Percentiles rank a stretch among this genome's conserved stretches.
These are phyloP conservation scores for Manduca sexta DNA, from an alignment of 1,140 invertebrate species.

Conservation along the genomic window DNA sequence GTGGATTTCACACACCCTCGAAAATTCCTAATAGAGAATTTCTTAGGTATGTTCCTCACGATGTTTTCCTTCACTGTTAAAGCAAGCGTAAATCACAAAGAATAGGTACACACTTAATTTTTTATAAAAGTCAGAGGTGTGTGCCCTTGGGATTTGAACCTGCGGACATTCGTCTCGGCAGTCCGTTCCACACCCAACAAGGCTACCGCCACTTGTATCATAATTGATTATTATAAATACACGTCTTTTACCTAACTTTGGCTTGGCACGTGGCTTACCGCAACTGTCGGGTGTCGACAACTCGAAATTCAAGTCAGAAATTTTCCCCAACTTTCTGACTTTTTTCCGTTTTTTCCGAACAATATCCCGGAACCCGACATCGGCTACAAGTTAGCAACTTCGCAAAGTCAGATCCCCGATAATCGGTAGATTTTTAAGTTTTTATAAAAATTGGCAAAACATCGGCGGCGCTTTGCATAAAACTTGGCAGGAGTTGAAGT, in stretches of 20 bases:
- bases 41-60: too few species aligned
- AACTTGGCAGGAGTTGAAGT: neutral
- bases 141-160: too few species aligned
- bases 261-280: constrained; percentile 34
- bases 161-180: too few species aligned
- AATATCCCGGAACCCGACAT: constrained; percentile 7
- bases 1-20: neutral
- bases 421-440: constrained; percentile 16
- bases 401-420: constrained; percentile 12
- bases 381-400: constrained; percentile 10
- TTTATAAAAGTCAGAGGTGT: too few species aligned
- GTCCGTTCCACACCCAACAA: too few species aligned
- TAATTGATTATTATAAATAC: neutral
- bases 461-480: neutral
- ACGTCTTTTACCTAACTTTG: constrained; percentile 21
- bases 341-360: constrained; percentile 14
- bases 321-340: constrained; percentile 29
- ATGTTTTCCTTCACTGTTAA: too few species aligned
- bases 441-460: neutral
- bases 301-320: constrained; percentile 27
- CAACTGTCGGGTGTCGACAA: constrained; percentile 30
- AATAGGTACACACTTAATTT: too few species aligned
- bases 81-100: too few species aligned
- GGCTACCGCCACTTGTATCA: too few species aligned
- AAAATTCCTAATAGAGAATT: too few species aligned